Conservation (phyloP, 1,140 invertebrate species). For the Adoxophyes honmai region DNA sequence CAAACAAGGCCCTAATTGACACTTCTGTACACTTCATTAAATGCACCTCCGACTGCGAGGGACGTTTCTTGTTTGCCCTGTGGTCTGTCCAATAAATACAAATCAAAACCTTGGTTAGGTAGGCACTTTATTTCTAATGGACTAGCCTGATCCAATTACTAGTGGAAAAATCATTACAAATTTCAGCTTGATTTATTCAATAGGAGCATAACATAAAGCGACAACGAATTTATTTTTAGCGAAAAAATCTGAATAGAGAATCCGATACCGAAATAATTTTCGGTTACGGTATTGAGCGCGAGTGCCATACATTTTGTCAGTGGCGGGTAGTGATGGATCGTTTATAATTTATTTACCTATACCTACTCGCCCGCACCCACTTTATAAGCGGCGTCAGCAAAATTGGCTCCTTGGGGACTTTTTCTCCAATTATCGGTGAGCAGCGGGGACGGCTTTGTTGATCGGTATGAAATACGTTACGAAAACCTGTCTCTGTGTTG, state of each 20-base stretch:
- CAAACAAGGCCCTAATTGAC: conserved; percentile 33
- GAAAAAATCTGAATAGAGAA: background rate
- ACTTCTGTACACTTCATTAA: conserved; percentile 44
- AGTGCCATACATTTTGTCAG: conserved; percentile 30
- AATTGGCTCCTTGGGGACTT: conserved; percentile 65
- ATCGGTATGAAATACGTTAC: conserved; percentile 59
- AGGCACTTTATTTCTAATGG: no score
- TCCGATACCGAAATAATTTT: background rate
- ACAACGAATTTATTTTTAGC: no score
- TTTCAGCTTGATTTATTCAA: no score
- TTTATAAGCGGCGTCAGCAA: conserved; percentile 35
- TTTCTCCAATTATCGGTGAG: conserved; percentile 58
- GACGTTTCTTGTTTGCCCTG: background rate
- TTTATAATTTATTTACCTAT: conserved; percentile 49
- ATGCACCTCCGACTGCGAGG: conserved; percentile 22
- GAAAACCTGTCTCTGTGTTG: conserved; percentile 44
- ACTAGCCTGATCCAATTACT: no score
- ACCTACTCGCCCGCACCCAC: conserved; percentile 22
- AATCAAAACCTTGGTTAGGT: no score
- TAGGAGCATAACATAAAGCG: no score
- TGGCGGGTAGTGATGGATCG: conserved; percentile 41
- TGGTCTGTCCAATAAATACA: background rate
- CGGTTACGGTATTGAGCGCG: conserved; percentile 3
- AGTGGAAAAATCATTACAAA: no score
- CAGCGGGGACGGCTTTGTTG: conserved; percentile 45